Evolutionary conservation across 2,113 vertebrate species (phyloP).

Genomic region (Zosterops hypoxanthus): DNA sequence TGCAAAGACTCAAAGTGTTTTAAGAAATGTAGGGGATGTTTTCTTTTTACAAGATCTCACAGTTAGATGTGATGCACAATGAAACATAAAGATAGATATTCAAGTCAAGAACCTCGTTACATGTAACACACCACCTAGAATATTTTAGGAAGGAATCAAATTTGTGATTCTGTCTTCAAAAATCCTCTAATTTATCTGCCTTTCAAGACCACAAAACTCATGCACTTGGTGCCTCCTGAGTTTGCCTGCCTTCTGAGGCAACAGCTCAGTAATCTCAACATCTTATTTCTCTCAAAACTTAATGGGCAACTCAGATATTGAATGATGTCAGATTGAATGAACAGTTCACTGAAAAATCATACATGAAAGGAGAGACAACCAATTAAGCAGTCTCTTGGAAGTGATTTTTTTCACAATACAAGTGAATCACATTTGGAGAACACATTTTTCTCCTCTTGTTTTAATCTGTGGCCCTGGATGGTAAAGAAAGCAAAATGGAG

Average conservation of each 20-base stretch:
- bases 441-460: background rate
- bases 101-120: background rate
- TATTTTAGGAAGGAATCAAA: background rate
- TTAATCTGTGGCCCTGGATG: background rate
- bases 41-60: background rate
- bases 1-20: background rate
- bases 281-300: background rate
- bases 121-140: background rate
- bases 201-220: background rate
- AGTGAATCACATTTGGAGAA: background rate
- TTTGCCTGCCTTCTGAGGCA: background rate
- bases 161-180: background rate
- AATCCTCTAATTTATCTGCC: background rate
- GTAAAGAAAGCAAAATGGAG: background rate
- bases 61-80: background rate
- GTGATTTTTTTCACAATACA: background rate
- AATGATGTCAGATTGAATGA: rapidly evolving
- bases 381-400: background rate
- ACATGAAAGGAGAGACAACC: background rate
- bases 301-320: background rate
- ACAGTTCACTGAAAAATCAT: background rate
- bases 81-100: background rate
- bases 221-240: background rate
- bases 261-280: background rate
- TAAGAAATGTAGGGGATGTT: rapidly evolving